Evolutionary conservation across 2,113 vertebrate genomes (phyloP), one percentile per base, ranked within the genome.

Genomic region (Circaetus cinerascens): DNA sequence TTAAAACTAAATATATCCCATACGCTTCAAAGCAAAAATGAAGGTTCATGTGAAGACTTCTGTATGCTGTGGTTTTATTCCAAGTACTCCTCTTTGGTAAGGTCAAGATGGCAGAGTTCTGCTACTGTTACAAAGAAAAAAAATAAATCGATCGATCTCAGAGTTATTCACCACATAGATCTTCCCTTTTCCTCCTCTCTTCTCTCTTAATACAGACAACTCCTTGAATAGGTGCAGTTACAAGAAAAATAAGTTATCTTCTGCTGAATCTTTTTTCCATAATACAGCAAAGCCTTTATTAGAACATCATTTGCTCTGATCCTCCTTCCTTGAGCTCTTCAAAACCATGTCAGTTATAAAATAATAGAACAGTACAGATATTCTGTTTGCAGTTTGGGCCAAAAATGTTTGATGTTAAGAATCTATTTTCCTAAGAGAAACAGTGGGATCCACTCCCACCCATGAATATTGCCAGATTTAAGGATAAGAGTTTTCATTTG

Each of bases 51-150:
- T 91, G 90, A 95, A 96, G 96, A 94, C 93, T 95, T 91, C 81
- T 95, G 76, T 69, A 64, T 88, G 86, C 79, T 92, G 93, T 91
- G 69, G 89, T 63, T 96, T 94, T 96, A 94, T 87, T 90, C 92
- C 96, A 95, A 81, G 91, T n/a, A 87, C 64, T 95, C 84, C 93
- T 96, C 86, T 97, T 68, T 95, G 84, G 84, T 91, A 67, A 97
- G 86, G 86, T 93, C 82, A 96, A 84, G 86, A 46, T 95, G 90
- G 79, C 63, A 93, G 86, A 96, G 93, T 55, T 96, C 88, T 94
- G 88, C 95, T 96, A 96, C 92, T 92, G 96, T 92, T 88, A 69
- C 76, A 97, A 96, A 95, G 91, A 92, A 86, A 96, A 96, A 79
- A 86, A 83, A 95, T 73, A 84, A 92, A 90, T 80, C 50, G 4